Evolutionary conservation across 2,797 vertebrate species (phyloP), one percentile per base, ranked within the genome.

Genomic region (Neostethus bicornis): DNA sequence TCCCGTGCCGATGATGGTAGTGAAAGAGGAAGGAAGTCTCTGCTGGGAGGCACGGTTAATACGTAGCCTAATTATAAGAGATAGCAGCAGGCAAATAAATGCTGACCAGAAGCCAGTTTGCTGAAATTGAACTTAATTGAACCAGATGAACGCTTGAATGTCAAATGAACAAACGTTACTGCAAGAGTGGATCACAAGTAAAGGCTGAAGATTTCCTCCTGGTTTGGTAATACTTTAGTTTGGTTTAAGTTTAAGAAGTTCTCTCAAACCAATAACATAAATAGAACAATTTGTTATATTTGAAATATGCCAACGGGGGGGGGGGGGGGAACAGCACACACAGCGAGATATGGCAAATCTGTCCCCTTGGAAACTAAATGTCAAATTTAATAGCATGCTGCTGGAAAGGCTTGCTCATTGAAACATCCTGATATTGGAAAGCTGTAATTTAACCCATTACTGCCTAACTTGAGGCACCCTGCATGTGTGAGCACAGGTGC

Each of bases 81-180:
- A 85, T 69, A 51, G 77, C 23, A 47, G 72, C 61, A 66, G 84
- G 75, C 61, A 19, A 87, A 87, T 89, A 78, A 65, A 84, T 84
- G 80, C 72, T 86, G 85, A 90, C 81, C 86, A 81, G 60, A 57
- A 86, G 73, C 65, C 79, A 55, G 52, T 51, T 61, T 63, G 67
- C 46, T 73, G 66, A 80, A 84, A 87, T 86, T 43, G 26, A 77
- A 74, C 66, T 69, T 83, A 85, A 85, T 73, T 83, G 49, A 70
- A 65, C 44, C 53, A 73, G 66, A 77, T 77, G 59, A 80, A 83
- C 26, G n/a, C 73, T 50, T 73, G 53, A 70, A 83, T 80, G 56
- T 73, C 42, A 60, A 75, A 68, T 74, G 17, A 81, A 67, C 46
- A 66, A 60, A 75, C 54, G 46, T 51, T 60, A 45, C 3, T 6